Evolutionary conservation across 2,888 invertebrate species (phyloP).

Genomic region (Clunio marinus): DNA sequence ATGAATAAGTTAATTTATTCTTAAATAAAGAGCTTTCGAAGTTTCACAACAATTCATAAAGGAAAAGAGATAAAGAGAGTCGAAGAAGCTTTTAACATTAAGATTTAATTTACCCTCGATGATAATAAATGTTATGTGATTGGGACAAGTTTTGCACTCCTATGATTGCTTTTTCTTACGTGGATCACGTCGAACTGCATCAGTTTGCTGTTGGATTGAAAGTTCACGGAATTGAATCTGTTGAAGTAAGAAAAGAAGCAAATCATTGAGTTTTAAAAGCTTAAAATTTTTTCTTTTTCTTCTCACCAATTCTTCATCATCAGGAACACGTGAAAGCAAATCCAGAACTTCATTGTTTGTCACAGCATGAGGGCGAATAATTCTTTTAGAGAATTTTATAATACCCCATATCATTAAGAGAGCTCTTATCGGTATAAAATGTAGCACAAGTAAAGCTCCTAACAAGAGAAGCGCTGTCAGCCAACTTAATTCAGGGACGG

Average conservation of each 20-base stretch:
- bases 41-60: neutral
- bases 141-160: neutral
- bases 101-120: neutral
- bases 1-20: neutral
- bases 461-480: slow-evolving; percentile 77
- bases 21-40: neutral
- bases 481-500: slow-evolving; percentile 92
- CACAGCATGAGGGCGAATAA: slow-evolving; percentile 87
- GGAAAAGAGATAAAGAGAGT: neutral
- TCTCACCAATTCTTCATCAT: slow-evolving; percentile 86
- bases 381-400: slow-evolving; percentile 92
- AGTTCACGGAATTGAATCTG: slow-evolving; percentile 33
- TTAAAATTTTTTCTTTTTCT: slow-evolving; percentile 38
- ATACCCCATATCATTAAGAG: slow-evolving; percentile 90
- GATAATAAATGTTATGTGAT: neutral
- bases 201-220: slow-evolving; percentile 15
- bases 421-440: slow-evolving; percentile 82
- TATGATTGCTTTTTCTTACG: slow-evolving; percentile 35
- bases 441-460: slow-evolving; percentile 72
- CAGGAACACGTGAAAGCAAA: slow-evolving; percentile 88
- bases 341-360: slow-evolving; percentile 97
- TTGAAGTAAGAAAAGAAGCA: neutral
- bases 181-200: slow-evolving; percentile 17
- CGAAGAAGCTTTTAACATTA: neutral
- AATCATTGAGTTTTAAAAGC: neutral